Evolutionary conservation across 2,797 vertebrate genomes (phyloP).

Genomic region (Lepidocolaptes lacrymiger): DNA sequence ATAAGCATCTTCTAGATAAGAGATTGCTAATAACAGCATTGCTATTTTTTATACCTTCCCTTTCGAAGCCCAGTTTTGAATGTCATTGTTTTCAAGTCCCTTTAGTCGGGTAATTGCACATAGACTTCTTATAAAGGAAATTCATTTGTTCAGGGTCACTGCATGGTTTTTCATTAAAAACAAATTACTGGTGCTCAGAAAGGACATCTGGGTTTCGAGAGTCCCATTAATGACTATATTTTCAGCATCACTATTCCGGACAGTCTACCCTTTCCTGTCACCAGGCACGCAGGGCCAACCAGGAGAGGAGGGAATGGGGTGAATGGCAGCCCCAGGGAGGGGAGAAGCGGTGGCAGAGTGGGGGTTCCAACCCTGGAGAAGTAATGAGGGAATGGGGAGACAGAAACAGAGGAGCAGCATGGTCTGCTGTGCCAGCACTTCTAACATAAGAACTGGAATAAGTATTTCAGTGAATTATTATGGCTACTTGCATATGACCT

Average conservation of each 20-base stretch:
- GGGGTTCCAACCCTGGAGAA: constrained; percentile 54
- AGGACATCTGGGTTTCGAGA: constrained; percentile 96
- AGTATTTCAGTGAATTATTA: background rate
- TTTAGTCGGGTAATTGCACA: constrained; percentile 80
- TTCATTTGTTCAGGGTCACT: constrained; percentile 99
- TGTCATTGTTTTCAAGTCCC: constrained; percentile 69
- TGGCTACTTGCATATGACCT: background rate
- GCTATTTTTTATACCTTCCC: constrained; percentile 31
- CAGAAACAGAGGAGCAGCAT: constrained; percentile 40
- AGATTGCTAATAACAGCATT: background rate
- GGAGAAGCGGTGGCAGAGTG: constrained; percentile 76
- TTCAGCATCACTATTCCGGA: constrained; percentile 80
- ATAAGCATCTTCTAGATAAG: background rate
- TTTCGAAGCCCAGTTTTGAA: constrained; percentile 47
- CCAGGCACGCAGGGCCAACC: constrained; percentile 49
- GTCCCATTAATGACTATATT: constrained; percentile 93
- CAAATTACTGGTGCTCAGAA: constrained; percentile 99
- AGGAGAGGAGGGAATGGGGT: constrained; percentile 78
- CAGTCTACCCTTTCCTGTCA: constrained; percentile 82
- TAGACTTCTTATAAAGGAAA: constrained; percentile 93
- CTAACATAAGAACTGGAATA: constrained; percentile 11
- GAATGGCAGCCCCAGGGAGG: constrained; percentile 80
- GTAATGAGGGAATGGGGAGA: constrained; percentile 39
- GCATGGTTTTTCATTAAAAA: constrained; percentile 99
- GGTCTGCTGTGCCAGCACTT: constrained; percentile 58